Percentiles rank a stretch among this genome's conserved stretches.
These are phyloP conservation scores for Euwallacea similis DNA, from an alignment of 1,140 invertebrate species.

Conservation along the genomic window DNA sequence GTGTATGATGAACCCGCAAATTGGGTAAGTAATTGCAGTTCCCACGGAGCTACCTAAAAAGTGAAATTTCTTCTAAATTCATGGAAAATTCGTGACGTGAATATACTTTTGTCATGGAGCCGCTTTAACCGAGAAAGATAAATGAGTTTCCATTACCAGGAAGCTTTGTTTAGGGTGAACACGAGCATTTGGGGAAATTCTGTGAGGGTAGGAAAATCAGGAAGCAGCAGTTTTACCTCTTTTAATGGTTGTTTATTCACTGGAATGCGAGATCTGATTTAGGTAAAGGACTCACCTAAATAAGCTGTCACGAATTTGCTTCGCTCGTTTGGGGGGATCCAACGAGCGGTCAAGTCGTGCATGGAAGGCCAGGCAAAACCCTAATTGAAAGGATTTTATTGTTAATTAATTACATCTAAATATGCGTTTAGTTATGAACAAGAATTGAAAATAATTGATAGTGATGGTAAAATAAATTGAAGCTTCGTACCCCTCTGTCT, in stretches of 20 bases:
- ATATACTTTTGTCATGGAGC: no score
- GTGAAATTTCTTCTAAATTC: background rate
- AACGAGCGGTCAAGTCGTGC: constrained; percentile 78
- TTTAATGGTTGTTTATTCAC: background rate
- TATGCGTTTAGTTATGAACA: no score
- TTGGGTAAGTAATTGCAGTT: constrained; percentile 68
- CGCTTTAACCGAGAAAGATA: no score
- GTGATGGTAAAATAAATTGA: no score
- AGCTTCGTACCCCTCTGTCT: no score
- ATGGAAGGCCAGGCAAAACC: constrained; percentile 82
- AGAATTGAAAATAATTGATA: no score
- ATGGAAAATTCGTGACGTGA: no score
- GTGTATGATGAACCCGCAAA: constrained; percentile 68
- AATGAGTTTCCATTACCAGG: no score
- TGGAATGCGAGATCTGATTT: background rate
- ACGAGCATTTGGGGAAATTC: no score
- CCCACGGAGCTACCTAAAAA: constrained; percentile 67
- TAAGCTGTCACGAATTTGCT: constrained; percentile 74
- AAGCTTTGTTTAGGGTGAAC: no score
- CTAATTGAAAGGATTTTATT: constrained; percentile 54
- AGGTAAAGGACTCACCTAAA: constrained; percentile 58
- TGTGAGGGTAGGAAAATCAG: no score
- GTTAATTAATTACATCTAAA: background rate
- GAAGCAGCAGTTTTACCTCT: no score
- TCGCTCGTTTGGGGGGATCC: constrained; percentile 80